Evolutionary conservation across 2,797 vertebrate species (phyloP).

Genomic region (Phalloptychus januarius): DNA sequence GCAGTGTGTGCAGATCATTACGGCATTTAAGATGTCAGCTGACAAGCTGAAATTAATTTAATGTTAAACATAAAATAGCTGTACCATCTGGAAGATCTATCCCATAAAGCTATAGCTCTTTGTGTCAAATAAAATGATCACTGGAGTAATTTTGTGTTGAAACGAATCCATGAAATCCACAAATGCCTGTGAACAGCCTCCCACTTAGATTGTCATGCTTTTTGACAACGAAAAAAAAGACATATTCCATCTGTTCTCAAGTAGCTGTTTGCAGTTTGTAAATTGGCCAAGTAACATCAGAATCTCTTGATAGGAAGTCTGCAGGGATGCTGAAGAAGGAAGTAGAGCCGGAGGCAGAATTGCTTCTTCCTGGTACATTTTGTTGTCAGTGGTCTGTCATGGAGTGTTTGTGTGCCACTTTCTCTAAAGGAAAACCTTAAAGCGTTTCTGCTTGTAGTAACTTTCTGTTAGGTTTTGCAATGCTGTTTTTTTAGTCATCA

Average conservation of each 20-base stretch:
- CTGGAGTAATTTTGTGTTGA: conserved; percentile 35
- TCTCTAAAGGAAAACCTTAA: conserved; percentile 28
- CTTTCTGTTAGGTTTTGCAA: conserved; percentile 46
- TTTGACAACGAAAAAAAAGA: conserved; percentile 56
- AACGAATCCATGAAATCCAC: conserved; percentile 44
- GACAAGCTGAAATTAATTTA: conserved; percentile 27
- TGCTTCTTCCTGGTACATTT: conserved; percentile 55
- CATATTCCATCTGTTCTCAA: conserved; percentile 48
- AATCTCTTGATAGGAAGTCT: conserved; percentile 55
- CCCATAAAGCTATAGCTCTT: conserved; percentile 35
- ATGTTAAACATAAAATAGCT: conserved; percentile 49
- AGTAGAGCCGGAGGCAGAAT: conserved; percentile 38
- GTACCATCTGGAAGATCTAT: conserved; percentile 32
- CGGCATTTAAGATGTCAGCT: conserved; percentile 23
- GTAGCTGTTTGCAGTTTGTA: conserved; percentile 48
- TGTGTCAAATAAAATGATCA: conserved; percentile 33
- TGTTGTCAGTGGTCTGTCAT: conserved; percentile 48
- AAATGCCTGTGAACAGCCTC: conserved; percentile 47
- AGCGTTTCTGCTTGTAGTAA: conserved; percentile 25
- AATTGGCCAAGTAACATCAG: conserved; percentile 51
- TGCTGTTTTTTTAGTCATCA: conserved; percentile 54
- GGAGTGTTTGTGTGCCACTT: conserved; percentile 39
- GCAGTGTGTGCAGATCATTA: conserved; percentile 39
- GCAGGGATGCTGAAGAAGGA: conserved; percentile 43
- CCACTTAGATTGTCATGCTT: conserved; percentile 48